Percentiles rank a stretch among this genome's conserved stretches.
These are phyloP conservation scores for Timandra comae DNA, from an alignment of 2,888 invertebrate species.

Conservation along the genomic window DNA sequence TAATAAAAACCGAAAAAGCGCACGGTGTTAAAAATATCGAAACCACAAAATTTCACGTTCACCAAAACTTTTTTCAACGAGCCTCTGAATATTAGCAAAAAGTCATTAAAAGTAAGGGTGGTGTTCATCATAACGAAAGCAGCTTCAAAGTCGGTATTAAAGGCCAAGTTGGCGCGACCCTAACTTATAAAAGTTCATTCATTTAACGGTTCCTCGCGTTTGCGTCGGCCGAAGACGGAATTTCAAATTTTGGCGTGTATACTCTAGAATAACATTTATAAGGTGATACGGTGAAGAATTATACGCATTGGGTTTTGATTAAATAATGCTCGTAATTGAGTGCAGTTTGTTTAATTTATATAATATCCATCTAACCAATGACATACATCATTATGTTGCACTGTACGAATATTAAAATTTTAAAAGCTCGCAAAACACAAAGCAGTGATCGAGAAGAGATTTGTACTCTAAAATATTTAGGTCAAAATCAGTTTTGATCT, in stretches of 20 bases:
- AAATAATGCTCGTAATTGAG: too few relatives aligned
- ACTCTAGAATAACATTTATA: conserved; percentile 17
- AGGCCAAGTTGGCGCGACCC: conserved; percentile 52
- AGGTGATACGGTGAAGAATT: too few relatives aligned
- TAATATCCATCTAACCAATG: too few relatives aligned
- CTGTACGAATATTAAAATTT: too few relatives aligned
- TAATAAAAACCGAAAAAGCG: conserved; percentile 18
- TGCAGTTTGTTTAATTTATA: too few relatives aligned
- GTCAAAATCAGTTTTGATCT: too few relatives aligned
- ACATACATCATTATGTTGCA: too few relatives aligned
- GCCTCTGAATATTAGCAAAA: conserved; percentile 71
- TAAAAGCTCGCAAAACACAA: too few relatives aligned
- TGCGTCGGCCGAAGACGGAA: conserved; percentile 41
- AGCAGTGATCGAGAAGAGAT: too few relatives aligned
- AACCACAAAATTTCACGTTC: conserved; percentile 40
- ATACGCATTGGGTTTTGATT: too few relatives aligned
- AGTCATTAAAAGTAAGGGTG: conserved; percentile 75
- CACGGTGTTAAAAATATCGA: conserved; percentile 36
- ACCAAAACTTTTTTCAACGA: conserved; percentile 49
- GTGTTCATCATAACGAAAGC: conserved; percentile 61
- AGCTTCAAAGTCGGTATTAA: conserved; percentile 69
- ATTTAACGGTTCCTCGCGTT: conserved; percentile 71
- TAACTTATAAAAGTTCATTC: conserved; percentile 75
- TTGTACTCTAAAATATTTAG: too few relatives aligned
- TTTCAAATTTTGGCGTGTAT: conserved; percentile 52